A percentile compares a stretch with the other conserved stretches of the same genome.
Evolutionary conservation across 2,888 invertebrate species (phyloP).

Genomic region (Cataglyphis altisquamis): DNA sequence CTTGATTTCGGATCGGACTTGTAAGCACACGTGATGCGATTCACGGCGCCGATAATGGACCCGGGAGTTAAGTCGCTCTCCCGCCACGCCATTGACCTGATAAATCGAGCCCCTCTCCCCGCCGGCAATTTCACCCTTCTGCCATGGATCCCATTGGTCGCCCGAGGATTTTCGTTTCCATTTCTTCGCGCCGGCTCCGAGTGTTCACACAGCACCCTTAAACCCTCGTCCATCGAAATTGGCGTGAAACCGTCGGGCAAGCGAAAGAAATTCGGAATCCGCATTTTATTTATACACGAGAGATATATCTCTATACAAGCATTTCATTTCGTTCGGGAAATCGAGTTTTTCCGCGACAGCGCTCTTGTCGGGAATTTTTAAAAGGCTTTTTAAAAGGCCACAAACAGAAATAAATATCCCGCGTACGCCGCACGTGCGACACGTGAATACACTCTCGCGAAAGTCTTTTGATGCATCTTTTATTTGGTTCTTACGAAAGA

Average conservation of each 20-base stretch:
- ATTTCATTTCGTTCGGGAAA: constrained; percentile 50
- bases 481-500: neutral
- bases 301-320: constrained; percentile 32
- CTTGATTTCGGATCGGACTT: constrained; percentile 17
- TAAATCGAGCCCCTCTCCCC: constrained; percentile 45
- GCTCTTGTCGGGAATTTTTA: constrained; percentile 46
- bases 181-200: constrained; percentile 43
- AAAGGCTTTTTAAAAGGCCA: neutral
- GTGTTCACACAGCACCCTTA: neutral
- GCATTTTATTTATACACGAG: constrained; percentile 46
- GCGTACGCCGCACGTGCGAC: neutral
- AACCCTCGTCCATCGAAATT: constrained; percentile 28
- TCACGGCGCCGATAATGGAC: constrained; percentile 40
- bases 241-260: constrained; percentile 33
- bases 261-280: constrained; percentile 34
- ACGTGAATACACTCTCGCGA: neutral
- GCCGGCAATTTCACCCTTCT: constrained; percentile 42
- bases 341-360: constrained; percentile 43
- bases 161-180: constrained; percentile 56
- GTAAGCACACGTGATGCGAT: constrained; percentile 47
- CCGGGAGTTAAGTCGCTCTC: neutral
- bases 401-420: constrained; percentile 47
- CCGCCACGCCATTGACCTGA: constrained; percentile 28
- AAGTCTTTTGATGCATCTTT: constrained; percentile 1
- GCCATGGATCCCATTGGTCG: constrained; percentile 24